Evolutionary conservation across 2,113 vertebrate genomes (phyloP).

Genomic region (Perognathus longimembris): DNA sequence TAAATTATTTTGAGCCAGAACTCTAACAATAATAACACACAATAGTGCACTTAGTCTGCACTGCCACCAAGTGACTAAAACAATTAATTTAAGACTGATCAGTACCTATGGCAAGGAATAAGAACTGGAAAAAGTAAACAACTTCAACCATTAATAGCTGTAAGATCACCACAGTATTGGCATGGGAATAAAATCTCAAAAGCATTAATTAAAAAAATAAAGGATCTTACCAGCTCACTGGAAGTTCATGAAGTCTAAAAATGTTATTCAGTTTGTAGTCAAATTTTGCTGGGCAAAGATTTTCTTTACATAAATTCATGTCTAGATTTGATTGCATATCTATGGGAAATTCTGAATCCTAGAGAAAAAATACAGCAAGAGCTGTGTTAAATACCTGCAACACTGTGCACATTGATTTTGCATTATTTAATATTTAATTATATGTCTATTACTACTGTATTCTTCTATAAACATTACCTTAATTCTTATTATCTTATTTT

Average conservation of each 20-base stretch:
- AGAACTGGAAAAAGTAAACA: background rate
- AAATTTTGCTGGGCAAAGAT: slow-evolving; percentile 66
- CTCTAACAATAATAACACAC: background rate
- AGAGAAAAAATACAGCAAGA: slow-evolving; percentile 40
- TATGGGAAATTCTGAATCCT: slow-evolving; percentile 88
- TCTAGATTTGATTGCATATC: slow-evolving; percentile 74
- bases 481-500: background rate
- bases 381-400: slow-evolving; percentile 23
- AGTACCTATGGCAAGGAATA: background rate
- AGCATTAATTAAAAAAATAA: slow-evolving; percentile 45
- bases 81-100: slow-evolving; percentile 28
- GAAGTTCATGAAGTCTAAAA: slow-evolving; percentile 86
- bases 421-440: background rate
- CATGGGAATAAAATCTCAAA: slow-evolving; percentile 41
- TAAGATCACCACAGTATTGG: background rate
- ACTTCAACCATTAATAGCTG: slow-evolving; percentile 7
- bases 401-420: accelerated
- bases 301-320: slow-evolving; percentile 72
- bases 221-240: slow-evolving; percentile 87
- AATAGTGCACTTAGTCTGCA: slow-evolving; percentile 13
- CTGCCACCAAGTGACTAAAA: slow-evolving; percentile 72
- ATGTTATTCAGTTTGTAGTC: slow-evolving; percentile 82
- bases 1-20: slow-evolving; percentile 35
- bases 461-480: background rate
- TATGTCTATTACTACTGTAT: background rate